Evolutionary conservation across 2,888 invertebrate genomes (phyloP).

Genomic region (Creontiades dilutus): DNA sequence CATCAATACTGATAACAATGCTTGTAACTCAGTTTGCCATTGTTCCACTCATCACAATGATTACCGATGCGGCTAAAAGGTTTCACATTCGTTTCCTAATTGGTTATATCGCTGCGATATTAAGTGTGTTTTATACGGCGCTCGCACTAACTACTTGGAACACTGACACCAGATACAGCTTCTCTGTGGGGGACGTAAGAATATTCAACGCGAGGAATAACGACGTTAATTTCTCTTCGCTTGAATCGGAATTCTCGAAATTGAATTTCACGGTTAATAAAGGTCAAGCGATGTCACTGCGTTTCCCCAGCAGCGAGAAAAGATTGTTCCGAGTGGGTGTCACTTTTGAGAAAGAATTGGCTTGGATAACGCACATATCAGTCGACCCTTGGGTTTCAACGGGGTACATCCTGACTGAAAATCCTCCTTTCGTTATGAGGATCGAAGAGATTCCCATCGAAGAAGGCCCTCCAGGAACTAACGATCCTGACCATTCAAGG

Average conservation of each 20-base stretch:
- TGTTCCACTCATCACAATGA: background rate
- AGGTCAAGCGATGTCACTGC: background rate
- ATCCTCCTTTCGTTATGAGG: background rate
- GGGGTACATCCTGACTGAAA: conserved; percentile 22
- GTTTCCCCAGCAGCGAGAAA: background rate
- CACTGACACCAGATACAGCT: background rate
- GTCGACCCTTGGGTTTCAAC: background rate
- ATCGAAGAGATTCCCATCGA: background rate
- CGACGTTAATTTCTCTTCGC: background rate
- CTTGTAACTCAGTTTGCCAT: conserved; percentile 9
- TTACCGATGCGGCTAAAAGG: background rate
- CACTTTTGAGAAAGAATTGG: background rate
- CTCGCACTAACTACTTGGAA: background rate
- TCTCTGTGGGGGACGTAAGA: background rate
- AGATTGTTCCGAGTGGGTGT: conserved; percentile 5
- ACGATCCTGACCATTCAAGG: background rate
- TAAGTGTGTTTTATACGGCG: background rate
- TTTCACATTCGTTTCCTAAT: conserved; percentile 3
- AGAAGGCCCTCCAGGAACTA: conserved; percentile 42
- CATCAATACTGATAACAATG: background rate
- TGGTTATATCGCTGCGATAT: background rate
- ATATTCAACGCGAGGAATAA: conserved; percentile 25
- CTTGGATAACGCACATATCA: background rate
- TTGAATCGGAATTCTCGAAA: background rate
- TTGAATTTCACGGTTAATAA: conserved; percentile 12